Base-by-base conservation (phyloP, 2,113 vertebrate genomes). In the Ochotona princeps region DNA sequence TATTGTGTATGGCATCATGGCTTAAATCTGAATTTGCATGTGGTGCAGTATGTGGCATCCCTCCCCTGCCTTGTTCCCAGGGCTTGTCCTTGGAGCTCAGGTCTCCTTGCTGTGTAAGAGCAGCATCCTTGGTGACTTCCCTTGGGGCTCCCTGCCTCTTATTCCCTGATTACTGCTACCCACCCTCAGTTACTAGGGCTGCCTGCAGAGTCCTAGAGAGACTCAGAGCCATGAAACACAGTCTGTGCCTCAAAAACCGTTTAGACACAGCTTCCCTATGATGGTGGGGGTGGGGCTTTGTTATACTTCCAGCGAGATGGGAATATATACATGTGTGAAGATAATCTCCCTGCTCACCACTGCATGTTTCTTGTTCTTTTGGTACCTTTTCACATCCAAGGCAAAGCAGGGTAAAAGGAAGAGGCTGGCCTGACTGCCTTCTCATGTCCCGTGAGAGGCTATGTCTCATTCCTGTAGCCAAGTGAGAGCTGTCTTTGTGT, bases 1-100 rank as follows among this genome's bases (percentile, higher is more conserved):
- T 90, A 38, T n/a, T 67, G 8, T 30, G 2, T 87, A 35, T 83
- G 21, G 83, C 83, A 82, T 70, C 21, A 21, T 51, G 28, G 13
- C 60, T 92, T 90, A 51, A 88, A 49, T 83, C 57, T 80, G 76
- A 84, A 80, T 87, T 76, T 67, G 63, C 12, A 5, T 44, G 54
- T 80, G n/a, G 23, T 66, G 21, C 20, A 26, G 0, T 74, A 7
- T 47, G 35, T 63, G 21, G 28, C 15, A 32, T 67, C 65, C 38
- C 17, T 10, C 23, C 32, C 8, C 35, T n/a, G 10, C 57, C 14
- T 51, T 28, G 6, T 61, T 23, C 1, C 2, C 15, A 60, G 28
- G 7, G 35, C 20, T 69, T n/a, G 80, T 81, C 61, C n/a, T 88
- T 25, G 26, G 15, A 66, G 20, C 57, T 83, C 23, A 69, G 83